A percentile compares a stretch with the other conserved stretches of the same genome.
Conservation (phyloP, 2,888 invertebrate genomes). For the Caradrina clavipalpis region DNA sequence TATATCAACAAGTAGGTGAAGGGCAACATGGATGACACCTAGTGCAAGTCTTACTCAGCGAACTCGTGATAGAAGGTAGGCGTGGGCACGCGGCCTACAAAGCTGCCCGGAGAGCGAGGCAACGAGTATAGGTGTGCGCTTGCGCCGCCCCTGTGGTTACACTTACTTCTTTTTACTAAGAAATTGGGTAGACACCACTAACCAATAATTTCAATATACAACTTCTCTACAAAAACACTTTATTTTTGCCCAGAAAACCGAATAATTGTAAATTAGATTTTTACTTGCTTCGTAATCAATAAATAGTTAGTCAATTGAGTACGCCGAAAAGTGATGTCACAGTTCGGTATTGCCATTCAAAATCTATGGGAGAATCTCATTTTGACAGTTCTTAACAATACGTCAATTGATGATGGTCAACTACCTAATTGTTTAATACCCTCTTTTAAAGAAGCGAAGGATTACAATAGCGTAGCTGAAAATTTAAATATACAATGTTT, state of each 20-base stretch:
- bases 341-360: too few relatives aligned
- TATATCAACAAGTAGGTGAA: conserved; percentile 67
- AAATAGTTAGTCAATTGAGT: too few relatives aligned
- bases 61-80: conserved; percentile 89
- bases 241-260: too few relatives aligned
- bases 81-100: conserved; percentile 87
- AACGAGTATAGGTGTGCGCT: conserved; percentile 85
- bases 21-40: conserved; percentile 74
- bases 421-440: conserved; percentile 14
- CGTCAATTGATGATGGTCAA: too few relatives aligned
- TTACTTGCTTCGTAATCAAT: too few relatives aligned
- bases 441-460: neutral
- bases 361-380: too few relatives aligned
- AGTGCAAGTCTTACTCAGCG: conserved; percentile 85
- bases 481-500: neutral
- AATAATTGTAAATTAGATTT: too few relatives aligned
- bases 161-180: conserved; percentile 58
- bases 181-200: too few relatives aligned
- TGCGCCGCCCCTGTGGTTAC: conserved; percentile 85
- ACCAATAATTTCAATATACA: too few relatives aligned
- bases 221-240: too few relatives aligned
- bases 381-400: too few relatives aligned
- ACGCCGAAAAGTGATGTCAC: too few relatives aligned
- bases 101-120: conserved; percentile 85
- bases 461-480: neutral